Evolutionary conservation across 2,888 invertebrate genomes (phyloP).

Genomic region (Athripsodes cinereus): DNA sequence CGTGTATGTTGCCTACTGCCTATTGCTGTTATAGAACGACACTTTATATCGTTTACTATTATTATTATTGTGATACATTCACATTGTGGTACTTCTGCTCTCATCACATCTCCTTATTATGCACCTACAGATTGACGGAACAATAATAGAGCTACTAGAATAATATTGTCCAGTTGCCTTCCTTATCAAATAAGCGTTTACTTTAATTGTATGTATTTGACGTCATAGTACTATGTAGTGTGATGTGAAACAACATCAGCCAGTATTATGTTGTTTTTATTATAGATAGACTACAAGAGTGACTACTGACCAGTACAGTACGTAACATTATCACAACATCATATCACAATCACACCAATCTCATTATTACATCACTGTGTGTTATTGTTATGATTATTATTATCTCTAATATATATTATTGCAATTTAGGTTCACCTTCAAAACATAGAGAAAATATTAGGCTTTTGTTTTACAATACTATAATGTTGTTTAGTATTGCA

Average conservation of each 20-base stretch:
- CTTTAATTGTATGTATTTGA: slow-evolving; percentile 17
- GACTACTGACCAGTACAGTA: no score
- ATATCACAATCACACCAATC: no score
- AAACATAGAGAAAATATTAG: no score
- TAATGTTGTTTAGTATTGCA: no score
- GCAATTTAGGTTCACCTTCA: no score
- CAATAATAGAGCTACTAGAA: neutral
- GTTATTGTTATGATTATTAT: no score
- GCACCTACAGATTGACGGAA: neutral
- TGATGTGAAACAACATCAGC: neutral
- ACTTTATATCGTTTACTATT: neutral
- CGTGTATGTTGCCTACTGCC: slow-evolving; percentile 3
- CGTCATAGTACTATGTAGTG: slow-evolving; percentile 7
- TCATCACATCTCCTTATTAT: neutral
- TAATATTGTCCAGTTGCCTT: slow-evolving; percentile 5
- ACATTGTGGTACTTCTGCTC: neutral
- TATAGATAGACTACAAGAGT: no score
- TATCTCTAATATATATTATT: no score
- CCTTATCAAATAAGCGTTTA: slow-evolving; percentile 18
- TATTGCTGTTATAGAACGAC: neutral
- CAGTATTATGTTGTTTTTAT: no score
- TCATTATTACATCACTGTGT: no score
- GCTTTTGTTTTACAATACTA: no score
- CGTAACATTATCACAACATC: no score
- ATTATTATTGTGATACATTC: neutral